These are phyloP conservation scores for Chymomyza costata DNA, from an alignment of 1,140 invertebrate genomes.

Conservation along the genomic window DNA sequence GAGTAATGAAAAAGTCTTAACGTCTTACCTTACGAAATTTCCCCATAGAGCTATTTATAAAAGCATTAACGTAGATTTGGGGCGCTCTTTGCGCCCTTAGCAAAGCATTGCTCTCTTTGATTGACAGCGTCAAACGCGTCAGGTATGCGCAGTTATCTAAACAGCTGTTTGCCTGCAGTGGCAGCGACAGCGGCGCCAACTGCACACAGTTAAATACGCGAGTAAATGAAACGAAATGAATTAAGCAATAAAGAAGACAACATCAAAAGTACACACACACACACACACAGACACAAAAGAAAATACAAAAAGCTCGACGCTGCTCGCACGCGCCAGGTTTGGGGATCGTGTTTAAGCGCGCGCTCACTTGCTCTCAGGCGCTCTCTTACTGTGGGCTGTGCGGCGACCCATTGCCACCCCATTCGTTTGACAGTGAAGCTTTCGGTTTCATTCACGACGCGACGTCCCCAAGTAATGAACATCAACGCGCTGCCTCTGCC, in stretches of 20 bases:
- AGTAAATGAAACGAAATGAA: conserved; percentile 17
- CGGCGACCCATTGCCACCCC: conserved; percentile 19
- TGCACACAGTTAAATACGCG: conserved; percentile 31
- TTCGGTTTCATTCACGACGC: conserved; percentile 53
- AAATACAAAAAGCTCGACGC: conserved; percentile 29
- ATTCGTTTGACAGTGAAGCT: conserved; percentile 24
- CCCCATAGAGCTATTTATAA: conserved; percentile 54
- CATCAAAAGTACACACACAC: conserved; percentile 4
- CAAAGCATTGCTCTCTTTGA: no score
- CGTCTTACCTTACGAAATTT: no score
- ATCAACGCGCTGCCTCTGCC: conserved; percentile 38
- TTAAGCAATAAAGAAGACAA: conserved; percentile 23
- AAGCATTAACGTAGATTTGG: conserved; percentile 45
- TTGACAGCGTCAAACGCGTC: conserved; percentile 13
- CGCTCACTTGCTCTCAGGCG: conserved; percentile 7
- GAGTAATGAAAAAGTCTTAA: no score
- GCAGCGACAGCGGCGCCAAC: conserved; percentile 24
- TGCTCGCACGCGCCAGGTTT: conserved; percentile 58
- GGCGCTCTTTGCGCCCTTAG: conserved; percentile 4
- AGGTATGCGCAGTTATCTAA: conserved; percentile 18
- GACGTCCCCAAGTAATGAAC: no score
- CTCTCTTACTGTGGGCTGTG: background rate
- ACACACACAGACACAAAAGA: conserved; percentile 10
- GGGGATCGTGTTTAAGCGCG: conserved; percentile 16
- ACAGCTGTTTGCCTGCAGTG: conserved; percentile 54